Base-by-base conservation (phyloP, 2,113 vertebrate species). In the Clinocottus analis region DNA sequence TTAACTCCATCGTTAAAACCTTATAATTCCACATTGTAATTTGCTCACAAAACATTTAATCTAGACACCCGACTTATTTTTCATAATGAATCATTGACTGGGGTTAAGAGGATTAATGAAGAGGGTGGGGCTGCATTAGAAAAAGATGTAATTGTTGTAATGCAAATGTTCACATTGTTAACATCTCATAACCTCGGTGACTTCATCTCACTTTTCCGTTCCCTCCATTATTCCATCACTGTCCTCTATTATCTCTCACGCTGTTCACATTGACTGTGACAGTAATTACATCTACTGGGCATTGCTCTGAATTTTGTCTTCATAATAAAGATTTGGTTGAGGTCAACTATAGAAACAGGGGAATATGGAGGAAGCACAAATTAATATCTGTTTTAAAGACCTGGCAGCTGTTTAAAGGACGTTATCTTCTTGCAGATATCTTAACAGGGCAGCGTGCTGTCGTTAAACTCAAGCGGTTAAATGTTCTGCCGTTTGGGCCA, bases 71-170 rank as follows among this genome's bases (percentile, higher is more conserved):
- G 62, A 78, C 51, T 86, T 87, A 80, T 87, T 79, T 86, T 56
- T 45, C 58, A 62, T 41, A 71, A 47, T 81, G 75, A 81, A 82
- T 79, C 84, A 79, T 77, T 90, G 83, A 87, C 33, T 3, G 33
- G 27, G 80, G 33, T 82, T 89, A 93, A 92, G 89, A 89, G 88
- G 92, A 92, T 93, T 90, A 92, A 78, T 86, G 56, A 60, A 70
- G 66, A 23, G 60, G 82, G 45, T 23, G 45, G 53, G 35, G 74
- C 43, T 25, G 33, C 65, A 67, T 72, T 23, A 49, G n/a, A n/a
- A n/a, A 43, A 61, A 49, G 31, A 70, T 72, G 23, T 13, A 55
- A 69, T 27, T 68, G 51, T 85, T 60, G 10, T 39, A 43, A 68
- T 43, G 49, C 69, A 49, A 83, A 74, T 59, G 27, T 72, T 80